These are phyloP conservation scores for Drosophila prosaltans DNA, from an alignment of 1,140 invertebrate genomes.

Conservation along the genomic window DNA sequence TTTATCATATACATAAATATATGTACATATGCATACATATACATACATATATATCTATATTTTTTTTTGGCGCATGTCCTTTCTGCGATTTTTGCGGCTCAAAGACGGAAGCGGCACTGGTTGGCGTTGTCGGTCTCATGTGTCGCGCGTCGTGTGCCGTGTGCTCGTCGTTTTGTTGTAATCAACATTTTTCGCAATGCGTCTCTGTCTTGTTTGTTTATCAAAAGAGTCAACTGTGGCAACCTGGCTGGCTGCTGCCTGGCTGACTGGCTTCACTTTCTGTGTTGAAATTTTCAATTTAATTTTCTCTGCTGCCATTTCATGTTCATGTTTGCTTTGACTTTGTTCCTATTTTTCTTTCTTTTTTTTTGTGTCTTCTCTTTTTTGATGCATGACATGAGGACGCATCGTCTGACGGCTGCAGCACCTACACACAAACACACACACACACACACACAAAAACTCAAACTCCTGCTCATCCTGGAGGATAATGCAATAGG, in stretches of 20 bases:
- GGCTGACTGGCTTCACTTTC: constrained; percentile 7
- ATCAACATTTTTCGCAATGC: constrained; percentile 73
- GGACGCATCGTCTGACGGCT: constrained; percentile 64
- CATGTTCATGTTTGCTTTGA: constrained; percentile 73
- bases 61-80: constrained; percentile 74
- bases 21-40: background rate
- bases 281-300: constrained; percentile 78
- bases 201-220: constrained; percentile 67
- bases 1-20: background rate
- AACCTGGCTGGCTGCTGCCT: constrained; percentile 55
- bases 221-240: constrained; percentile 78
- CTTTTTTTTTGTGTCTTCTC: constrained; percentile 18
- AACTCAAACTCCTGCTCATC: constrained; percentile 17
- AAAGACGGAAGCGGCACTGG: constrained; percentile 66
- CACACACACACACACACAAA: constrained; percentile 8
- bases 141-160: constrained; percentile 66
- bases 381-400: constrained; percentile 73
- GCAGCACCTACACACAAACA: constrained; percentile 67
- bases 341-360: constrained; percentile 43
- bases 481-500: constrained; percentile 39
- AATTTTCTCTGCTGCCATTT: constrained; percentile 72
- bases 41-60: background rate
- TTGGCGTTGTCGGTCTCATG: constrained; percentile 53
- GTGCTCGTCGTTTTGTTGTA: constrained; percentile 52
- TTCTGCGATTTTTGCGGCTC: constrained; percentile 59